Evolutionary conservation across 2,888 invertebrate genomes (phyloP).

Genomic region (Beris morrisii): DNA sequence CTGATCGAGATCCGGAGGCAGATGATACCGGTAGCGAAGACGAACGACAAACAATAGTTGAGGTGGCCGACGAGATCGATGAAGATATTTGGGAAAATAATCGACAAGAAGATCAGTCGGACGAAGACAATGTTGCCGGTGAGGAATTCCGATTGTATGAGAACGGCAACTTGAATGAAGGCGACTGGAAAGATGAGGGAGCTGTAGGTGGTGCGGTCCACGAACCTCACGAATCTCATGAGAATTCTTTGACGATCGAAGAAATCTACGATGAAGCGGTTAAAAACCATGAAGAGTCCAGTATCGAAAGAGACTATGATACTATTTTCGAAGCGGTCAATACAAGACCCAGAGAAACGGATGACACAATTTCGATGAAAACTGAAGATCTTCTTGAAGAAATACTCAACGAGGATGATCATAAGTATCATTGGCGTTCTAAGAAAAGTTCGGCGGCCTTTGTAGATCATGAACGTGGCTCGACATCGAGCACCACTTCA

Average conservation of each 20-base stretch:
- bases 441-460: constrained; percentile 24
- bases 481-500: constrained; percentile 38
- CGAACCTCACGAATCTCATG: constrained; percentile 7
- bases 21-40: constrained; percentile 51
- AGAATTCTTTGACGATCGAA: constrained; percentile 48
- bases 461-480: constrained; percentile 47
- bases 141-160: constrained; percentile 45
- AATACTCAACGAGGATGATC: constrained; percentile 33
- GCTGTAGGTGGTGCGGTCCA: constrained; percentile 47
- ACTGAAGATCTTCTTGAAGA: constrained; percentile 34
- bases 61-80: constrained; percentile 53
- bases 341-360: constrained; percentile 5
- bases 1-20: constrained; percentile 25
- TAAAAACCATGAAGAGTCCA: constrained; percentile 52
- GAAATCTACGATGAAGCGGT: constrained; percentile 54
- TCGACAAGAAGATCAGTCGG: neutral
- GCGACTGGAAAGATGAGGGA: constrained; percentile 51
- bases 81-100: constrained; percentile 51
- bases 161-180: constrained; percentile 48
- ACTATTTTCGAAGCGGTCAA: constrained; percentile 48
- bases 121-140: neutral
- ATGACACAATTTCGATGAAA: constrained; percentile 15
- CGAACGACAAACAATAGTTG: constrained; percentile 53
- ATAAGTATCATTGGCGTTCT: neutral
- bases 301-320: constrained; percentile 52